Base-by-base conservation (phyloP, 2,113 vertebrate genomes). In the Lanius ludovicianus region DNA sequence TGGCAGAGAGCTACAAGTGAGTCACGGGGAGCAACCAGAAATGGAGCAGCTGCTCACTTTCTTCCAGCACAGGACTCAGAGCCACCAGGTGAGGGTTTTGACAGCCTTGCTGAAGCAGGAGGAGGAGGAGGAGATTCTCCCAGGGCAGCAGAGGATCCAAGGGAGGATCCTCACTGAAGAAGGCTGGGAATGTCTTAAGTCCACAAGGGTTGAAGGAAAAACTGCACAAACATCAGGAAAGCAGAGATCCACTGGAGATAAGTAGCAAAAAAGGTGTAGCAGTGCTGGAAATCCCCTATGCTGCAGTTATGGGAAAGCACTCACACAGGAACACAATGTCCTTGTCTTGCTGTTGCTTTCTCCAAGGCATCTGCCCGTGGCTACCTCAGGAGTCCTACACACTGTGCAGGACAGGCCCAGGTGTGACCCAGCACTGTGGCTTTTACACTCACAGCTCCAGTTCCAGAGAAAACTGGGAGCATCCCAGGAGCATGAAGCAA, bases 341-440 rank as follows among this genome's bases (percentile, higher is more conserved):
- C 53, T 64, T 63, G 63, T 22, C 9, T 44, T 35, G 39, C 21
- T 70, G 11, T 25, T 46, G 57, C 22, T 71, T 33, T 67, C 39
- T 42, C 67, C 6, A 2, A 68, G 56, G 35, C 44, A n/a, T 14
- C 15, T 30, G 37, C 28, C 87, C 63, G 17, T 2, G 7, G 52
- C 35, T 50, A 1, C 12, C 46, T 21, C 15, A 79, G 70, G 13
- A 83, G 7, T 12, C 11, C 28, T 18, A 20, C 31, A 13, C 6
- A 14, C 0, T 0, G 24, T 0, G 0, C 69, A 49, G 71, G 70
- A 9, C 49, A 68, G 70, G 7, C 11, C 41, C 49, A 10, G 24
- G 9, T 67, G 53, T 62, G 42, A 67, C 7, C 63, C 44, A 80
- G 80, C 16, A 21, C 24, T 22, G 39, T 7, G 23, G 13, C 15